Evolutionary conservation across 1,140 invertebrate species (phyloP).

Genomic region (Drosophila pandora): DNA sequence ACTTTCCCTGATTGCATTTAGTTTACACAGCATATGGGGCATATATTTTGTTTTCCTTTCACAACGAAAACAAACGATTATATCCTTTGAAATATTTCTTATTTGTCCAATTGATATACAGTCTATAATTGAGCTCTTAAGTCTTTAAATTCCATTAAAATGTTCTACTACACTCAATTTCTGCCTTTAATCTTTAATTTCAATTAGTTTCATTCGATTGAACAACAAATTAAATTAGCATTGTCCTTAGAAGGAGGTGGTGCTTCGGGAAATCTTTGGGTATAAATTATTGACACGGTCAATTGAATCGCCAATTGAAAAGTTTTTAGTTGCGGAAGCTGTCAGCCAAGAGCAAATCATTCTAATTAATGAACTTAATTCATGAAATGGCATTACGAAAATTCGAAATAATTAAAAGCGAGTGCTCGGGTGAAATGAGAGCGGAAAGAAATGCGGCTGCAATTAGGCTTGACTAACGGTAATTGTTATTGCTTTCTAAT

Average conservation of each 20-base stretch:
- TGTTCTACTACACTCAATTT: slow-evolving; percentile 2
- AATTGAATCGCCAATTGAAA: slow-evolving; percentile 49
- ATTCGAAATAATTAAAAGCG: slow-evolving; percentile 57
- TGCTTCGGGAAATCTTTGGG: slow-evolving; percentile 17
- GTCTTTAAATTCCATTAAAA: slow-evolving; percentile 2
- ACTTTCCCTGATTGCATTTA: slow-evolving; percentile 52
- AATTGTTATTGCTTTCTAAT: slow-evolving; percentile 82
- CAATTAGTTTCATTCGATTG: slow-evolving; percentile 65
- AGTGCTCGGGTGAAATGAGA: slow-evolving; percentile 1
- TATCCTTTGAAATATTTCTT: not conserved
- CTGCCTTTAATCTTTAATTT: slow-evolving; percentile 25
- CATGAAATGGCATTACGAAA: slow-evolving; percentile 60
- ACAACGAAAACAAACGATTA: not conserved
- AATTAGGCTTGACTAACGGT: slow-evolving; percentile 55
- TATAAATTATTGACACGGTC: slow-evolving; percentile 61
- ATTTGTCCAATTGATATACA: not conserved
- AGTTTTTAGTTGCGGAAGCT: slow-evolving; percentile 44
- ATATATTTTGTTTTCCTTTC: not conserved
- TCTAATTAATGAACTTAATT: slow-evolving; percentile 69
- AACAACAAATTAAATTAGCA: slow-evolving; percentile 67
- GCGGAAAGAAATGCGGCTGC: slow-evolving; percentile 28
- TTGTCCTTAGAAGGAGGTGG: slow-evolving; percentile 20
- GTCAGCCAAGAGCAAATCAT: slow-evolving; percentile 14
- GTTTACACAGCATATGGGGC: slow-evolving; percentile 33
- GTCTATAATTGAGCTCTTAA: not conserved